Evolutionary conservation across 2,797 vertebrate genomes (phyloP).

Genomic region (Hippopotamyrus pictus): DNA sequence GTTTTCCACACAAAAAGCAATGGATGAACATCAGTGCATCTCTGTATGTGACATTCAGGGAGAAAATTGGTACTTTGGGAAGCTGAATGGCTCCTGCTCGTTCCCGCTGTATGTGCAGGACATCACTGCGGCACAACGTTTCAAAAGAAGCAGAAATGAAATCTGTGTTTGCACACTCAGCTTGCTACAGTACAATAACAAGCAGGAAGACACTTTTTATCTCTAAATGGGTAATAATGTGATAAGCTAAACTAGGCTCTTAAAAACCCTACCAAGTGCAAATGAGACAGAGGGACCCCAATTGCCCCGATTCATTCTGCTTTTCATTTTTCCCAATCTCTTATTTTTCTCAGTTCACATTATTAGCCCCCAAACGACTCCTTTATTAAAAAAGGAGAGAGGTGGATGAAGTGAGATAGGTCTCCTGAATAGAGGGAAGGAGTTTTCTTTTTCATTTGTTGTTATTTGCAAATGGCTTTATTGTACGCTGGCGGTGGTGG

Average conservation of each 20-base stretch:
- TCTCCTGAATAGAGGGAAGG: slow-evolving; percentile 70
- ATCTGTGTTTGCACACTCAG: slow-evolving; percentile 81
- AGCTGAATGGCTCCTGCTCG: not conserved
- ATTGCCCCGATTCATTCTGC: slow-evolving; percentile 82
- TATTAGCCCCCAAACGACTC: slow-evolving; percentile 85
- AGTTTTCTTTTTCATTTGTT: slow-evolving; percentile 61
- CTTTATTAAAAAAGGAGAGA: slow-evolving; percentile 62
- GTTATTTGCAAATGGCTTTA: slow-evolving; percentile 84
- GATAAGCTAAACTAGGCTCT: slow-evolving; percentile 88
- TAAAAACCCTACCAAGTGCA: slow-evolving; percentile 77
- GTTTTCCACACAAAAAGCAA: not conserved
- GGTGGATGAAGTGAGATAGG: slow-evolving; percentile 60
- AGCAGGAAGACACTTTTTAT: slow-evolving; percentile 77
- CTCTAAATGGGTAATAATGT: slow-evolving; percentile 88
- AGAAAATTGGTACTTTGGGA: slow-evolving; percentile 9
- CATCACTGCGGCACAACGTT: slow-evolving; percentile 34
- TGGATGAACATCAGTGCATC: not conserved
- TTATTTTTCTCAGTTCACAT: slow-evolving; percentile 80
- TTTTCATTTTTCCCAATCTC: slow-evolving; percentile 67
- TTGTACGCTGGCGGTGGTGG: slow-evolving; percentile 70
- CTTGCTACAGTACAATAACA: slow-evolving; percentile 78
- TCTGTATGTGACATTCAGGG: slow-evolving; percentile 2
- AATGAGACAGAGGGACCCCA: slow-evolving; percentile 81
- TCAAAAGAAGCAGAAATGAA: slow-evolving; percentile 63
- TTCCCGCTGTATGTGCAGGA: slow-evolving; percentile 18